These are phyloP conservation scores for Arvicanthis niloticus DNA, from an alignment of 2,113 vertebrate genomes.

Conservation along the genomic window DNA sequence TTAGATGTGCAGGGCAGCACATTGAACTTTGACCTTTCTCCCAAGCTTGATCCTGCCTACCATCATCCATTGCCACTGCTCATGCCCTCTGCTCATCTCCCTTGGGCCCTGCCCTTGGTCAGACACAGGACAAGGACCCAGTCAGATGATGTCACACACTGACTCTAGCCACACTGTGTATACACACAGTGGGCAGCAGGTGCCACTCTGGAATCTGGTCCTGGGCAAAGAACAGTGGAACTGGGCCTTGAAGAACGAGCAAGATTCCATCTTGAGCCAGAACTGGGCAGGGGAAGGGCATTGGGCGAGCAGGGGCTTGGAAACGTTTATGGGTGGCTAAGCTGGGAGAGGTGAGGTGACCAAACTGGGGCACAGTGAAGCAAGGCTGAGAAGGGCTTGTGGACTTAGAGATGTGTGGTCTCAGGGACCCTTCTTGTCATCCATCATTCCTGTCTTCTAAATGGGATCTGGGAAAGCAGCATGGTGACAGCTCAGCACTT, in stretches of 20 bases:
- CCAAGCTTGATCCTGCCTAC: background rate
- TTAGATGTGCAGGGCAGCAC: accelerated
- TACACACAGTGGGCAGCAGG: background rate
- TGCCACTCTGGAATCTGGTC: accelerated
- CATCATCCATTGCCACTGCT: background rate
- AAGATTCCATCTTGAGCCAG: accelerated
- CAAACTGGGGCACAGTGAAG: background rate
- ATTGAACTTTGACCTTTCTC: background rate
- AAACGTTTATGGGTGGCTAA: background rate
- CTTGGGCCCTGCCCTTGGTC: background rate
- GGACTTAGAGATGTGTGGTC: background rate
- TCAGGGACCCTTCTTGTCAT: background rate
- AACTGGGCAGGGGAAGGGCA: accelerated
- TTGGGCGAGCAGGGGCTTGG: background rate
- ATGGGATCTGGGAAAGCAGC: background rate
- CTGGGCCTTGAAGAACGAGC: background rate
- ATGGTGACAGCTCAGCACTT: background rate
- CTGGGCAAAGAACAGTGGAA: background rate
- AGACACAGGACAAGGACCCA: background rate
- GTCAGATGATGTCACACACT: accelerated
- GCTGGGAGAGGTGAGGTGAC: background rate
- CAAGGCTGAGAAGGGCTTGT: background rate
- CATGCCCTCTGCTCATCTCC: background rate
- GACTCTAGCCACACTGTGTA: accelerated
- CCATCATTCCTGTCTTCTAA: background rate